Evolutionary conservation across 2,888 invertebrate species (phyloP).

Genomic region (Hirtodrosophila cameraria): DNA sequence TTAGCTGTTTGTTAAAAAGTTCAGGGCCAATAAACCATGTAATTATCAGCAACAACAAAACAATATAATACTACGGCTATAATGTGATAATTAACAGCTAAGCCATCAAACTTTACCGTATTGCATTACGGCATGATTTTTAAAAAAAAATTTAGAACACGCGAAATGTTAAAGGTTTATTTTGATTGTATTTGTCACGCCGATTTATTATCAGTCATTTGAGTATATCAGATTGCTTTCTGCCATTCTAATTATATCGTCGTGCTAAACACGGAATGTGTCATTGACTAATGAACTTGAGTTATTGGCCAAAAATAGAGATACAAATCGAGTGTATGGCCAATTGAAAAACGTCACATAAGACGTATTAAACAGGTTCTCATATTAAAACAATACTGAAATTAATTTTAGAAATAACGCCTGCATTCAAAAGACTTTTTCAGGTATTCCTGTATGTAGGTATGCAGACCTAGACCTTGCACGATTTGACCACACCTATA

Average conservation of each 20-base stretch:
- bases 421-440: not conserved
- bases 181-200: conserved; percentile 20
- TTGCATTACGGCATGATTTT: conserved; percentile 9
- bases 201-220: conserved; percentile 37
- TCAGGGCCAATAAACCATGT: conserved; percentile 41
- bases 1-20: conserved; percentile 18
- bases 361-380: conserved; percentile 22
- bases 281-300: conserved; percentile 33
- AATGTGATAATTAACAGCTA: conserved; percentile 36
- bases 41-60: conserved; percentile 27
- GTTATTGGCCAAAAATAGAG: conserved; percentile 22
- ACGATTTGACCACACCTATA: conserved; percentile 52
- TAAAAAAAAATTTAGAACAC: conserved; percentile 29
- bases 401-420: conserved; percentile 1
- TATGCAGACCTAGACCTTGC: conserved; percentile 70
- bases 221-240: conserved; percentile 5
- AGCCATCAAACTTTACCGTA: conserved; percentile 9
- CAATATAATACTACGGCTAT: conserved; percentile 1
- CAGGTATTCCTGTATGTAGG: not conserved
- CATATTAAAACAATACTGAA: not conserved
- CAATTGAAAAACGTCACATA: conserved; percentile 10
- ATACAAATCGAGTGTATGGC: not conserved
- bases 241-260: conserved; percentile 15
- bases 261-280: conserved; percentile 19
- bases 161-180: conserved; percentile 53